Base-by-base conservation (phyloP, 2,888 invertebrate genomes). In the Chrysopilus asiliformis region DNA sequence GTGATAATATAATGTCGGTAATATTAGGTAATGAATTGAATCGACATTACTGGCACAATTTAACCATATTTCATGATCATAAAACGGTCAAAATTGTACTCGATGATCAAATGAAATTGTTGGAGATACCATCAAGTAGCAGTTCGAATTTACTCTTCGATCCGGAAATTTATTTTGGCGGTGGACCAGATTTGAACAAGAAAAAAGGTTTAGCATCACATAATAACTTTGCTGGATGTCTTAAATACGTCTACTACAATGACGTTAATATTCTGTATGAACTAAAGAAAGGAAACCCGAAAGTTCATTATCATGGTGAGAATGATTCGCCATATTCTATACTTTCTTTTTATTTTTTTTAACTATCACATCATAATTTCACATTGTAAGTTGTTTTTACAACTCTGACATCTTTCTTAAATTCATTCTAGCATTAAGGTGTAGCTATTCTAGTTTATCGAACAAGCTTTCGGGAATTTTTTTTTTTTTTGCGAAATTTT, bases 201-300 rank as follows among this genome's bases (percentile, higher is more conserved):
- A 84, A 83, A 66, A 77, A 76, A 58, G 84, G 90, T 32, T 65
- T 85, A 47, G 75, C 74, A 52, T 89, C 79, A 39, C 74, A 79
- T 49, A 84, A 86, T 58, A 86, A 84, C 63, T 89, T 87, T 56
- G 83, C 83, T 47, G 87, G 94, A 16, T 85, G 85, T 48, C 59
- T 94, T 24, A 87, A 89, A 56, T 89, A 89, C 57, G 86, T 91
- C 31, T 93, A 86, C 58, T 90, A 87, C 63, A 91, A 93, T 58
- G 89, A 90, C 53, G 79, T 89, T 19, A 87, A 89, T 1, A 85
- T 94, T 45, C 68, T 94, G 43, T 89, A 90, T 56, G 87, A 89
- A 54, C 61, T 93, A 43, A 79, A 84, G 49, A 78, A 79, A 49
- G 77, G 78, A 46, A 86, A 85, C 59, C 85, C 85, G 16, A 86